phyloP scores from a whole-genome alignment of 2,888 invertebrate genomes.

The Tenthredo scrophulariae region DNA sequence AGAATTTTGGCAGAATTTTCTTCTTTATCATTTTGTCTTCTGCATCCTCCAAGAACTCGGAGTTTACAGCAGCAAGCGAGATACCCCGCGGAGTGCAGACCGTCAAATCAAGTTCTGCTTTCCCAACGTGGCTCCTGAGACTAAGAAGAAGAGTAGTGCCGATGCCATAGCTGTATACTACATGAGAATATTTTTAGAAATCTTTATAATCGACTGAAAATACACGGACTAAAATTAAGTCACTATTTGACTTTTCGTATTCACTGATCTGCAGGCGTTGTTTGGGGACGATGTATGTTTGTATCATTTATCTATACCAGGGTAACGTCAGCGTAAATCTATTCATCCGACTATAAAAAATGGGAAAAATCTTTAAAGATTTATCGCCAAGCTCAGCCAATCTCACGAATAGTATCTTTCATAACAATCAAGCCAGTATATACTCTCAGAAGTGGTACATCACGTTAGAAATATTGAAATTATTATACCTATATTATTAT shows the following conservation, averaged over 20 bases:
- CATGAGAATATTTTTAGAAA: slow-evolving; percentile 48
- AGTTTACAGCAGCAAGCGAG: not conserved
- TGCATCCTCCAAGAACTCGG: not conserved
- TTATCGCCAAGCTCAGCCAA: slow-evolving; percentile 39
- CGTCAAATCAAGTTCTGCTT: slow-evolving; percentile 24
- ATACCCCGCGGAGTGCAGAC: slow-evolving; percentile 27
- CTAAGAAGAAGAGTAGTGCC: slow-evolving; percentile 13
- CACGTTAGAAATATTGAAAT: slow-evolving; percentile 32
- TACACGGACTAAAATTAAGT: slow-evolving; percentile 51
- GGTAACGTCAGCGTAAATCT: slow-evolving; percentile 37
- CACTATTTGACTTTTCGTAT: slow-evolving; percentile 52
- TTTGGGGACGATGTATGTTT: slow-evolving; percentile 16
- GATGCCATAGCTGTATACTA: slow-evolving; percentile 23
- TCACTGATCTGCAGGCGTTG: slow-evolving; percentile 40
- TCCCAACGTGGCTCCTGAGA: slow-evolving; percentile 18
- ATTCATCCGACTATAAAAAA: slow-evolving; percentile 19
- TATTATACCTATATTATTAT: not conserved
- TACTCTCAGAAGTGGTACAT: slow-evolving; percentile 27
- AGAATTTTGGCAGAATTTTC: not conserved
- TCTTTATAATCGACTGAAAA: slow-evolving; percentile 53
- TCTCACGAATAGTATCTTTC: slow-evolving; percentile 45
- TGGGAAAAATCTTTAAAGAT: slow-evolving; percentile 23
- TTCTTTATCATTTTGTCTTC: not conserved
- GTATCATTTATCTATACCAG: slow-evolving; percentile 37
- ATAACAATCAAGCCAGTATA: slow-evolving; percentile 37